These are phyloP conservation scores for Saccopteryx leptura DNA, from an alignment of 2,113 vertebrate genomes.

Conservation along the genomic window DNA sequence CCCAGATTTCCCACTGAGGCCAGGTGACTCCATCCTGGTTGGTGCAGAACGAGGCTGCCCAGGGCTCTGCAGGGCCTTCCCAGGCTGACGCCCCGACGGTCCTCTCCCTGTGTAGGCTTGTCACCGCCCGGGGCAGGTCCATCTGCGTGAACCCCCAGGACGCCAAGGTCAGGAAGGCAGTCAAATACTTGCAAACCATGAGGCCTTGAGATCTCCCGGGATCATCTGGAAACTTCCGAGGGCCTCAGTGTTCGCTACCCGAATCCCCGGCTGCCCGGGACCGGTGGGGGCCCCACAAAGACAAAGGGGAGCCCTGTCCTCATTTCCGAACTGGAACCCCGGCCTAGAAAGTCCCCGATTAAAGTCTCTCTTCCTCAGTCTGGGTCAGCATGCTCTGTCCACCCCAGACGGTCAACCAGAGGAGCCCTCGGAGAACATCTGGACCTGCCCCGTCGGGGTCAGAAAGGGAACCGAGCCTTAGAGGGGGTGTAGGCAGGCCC, in stretches of 20 bases:
- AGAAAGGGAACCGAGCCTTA: neutral
- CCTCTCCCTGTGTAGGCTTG: constrained; percentile 44
- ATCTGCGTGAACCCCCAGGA: constrained; percentile 67
- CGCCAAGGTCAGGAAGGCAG: neutral
- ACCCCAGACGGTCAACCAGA: neutral
- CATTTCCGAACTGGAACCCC: neutral
- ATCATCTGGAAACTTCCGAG: neutral
- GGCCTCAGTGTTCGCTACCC: neutral
- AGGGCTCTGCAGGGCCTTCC: accelerated
- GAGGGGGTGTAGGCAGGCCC: neutral
- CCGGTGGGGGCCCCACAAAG: neutral
- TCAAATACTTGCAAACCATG: accelerated
- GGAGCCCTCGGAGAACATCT: neutral
- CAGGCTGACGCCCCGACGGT: accelerated
- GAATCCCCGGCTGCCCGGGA: neutral
- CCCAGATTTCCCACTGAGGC: neutral
- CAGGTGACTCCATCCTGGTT: neutral
- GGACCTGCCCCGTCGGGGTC: neutral
- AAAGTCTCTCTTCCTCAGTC: constrained; percentile 40
- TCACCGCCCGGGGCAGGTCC: neutral
- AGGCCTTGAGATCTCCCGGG: neutral
- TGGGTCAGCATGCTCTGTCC: constrained; percentile 19
- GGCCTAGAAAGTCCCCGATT: neutral
- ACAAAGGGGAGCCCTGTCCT: neutral
- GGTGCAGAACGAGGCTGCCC: accelerated